A percentile compares a stretch with the other conserved stretches of the same genome.
These are phyloP conservation scores for Dolichomitus sp. DNA, from an alignment of 2,888 invertebrate genomes.

Conservation along the genomic window DNA sequence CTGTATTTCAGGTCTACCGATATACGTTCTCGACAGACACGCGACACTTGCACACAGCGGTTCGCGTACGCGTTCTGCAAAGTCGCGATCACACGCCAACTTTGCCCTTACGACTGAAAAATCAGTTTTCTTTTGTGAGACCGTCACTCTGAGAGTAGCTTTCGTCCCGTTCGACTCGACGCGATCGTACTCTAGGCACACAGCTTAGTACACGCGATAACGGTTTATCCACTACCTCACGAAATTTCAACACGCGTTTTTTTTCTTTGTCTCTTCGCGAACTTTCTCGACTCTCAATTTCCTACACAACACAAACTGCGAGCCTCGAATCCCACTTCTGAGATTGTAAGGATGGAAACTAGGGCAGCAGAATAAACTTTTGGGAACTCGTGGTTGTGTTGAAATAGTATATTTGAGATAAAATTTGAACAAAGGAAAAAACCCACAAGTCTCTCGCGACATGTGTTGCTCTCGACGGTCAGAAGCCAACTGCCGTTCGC, in stretches of 20 bases:
- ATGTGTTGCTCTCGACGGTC: no score
- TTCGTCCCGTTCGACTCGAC: not conserved
- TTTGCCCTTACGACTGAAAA: not conserved
- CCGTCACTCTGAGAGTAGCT: not conserved
- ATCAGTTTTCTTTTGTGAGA: not conserved
- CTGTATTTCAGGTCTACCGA: not conserved
- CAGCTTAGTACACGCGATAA: constrained; percentile 1
- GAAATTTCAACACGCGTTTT: not conserved
- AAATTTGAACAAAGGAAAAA: no score
- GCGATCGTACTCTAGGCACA: not conserved
- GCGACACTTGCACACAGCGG: constrained; percentile 5
- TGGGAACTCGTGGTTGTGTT: no score
- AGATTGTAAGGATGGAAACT: not conserved
- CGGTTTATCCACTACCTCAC: not conserved
- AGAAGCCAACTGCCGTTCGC: no score
- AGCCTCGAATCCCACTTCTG: constrained; percentile 1
- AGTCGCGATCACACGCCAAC: not conserved
- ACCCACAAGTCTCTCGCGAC: no score
- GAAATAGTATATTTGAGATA: no score
- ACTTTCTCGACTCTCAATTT: not conserved
- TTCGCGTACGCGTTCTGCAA: not conserved
- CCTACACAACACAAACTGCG: not conserved
- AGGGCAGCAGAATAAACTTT: no score
- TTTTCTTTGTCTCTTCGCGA: not conserved
- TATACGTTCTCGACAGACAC: not conserved